A percentile compares a stretch with the other conserved stretches of the same genome.
These are phyloP conservation scores for Resseliella maxima DNA, from an alignment of 2,888 invertebrate species.

Conservation along the genomic window DNA sequence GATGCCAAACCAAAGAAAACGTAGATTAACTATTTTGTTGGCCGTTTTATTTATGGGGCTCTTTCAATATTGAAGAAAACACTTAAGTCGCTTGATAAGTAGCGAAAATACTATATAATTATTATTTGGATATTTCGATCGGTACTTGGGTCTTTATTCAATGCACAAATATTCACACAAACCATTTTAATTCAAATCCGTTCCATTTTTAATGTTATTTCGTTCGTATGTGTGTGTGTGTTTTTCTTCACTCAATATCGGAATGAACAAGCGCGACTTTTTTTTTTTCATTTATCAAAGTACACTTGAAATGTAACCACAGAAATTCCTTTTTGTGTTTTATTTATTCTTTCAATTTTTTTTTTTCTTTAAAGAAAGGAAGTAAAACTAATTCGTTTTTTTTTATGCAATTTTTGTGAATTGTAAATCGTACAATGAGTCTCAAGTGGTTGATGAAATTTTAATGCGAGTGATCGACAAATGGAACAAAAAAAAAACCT, in stretches of 20 bases:
- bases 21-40: constrained; percentile 40
- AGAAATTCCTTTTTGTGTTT: too few relatives aligned
- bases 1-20: neutral
- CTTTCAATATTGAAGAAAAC: constrained; percentile 24
- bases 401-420: too few relatives aligned
- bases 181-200: too few relatives aligned
- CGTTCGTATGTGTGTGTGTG: too few relatives aligned
- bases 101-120: constrained; percentile 54
- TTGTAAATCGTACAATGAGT: constrained; percentile 8
- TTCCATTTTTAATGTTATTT: neutral
- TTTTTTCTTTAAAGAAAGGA: neutral
- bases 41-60: constrained; percentile 34
- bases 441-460: neutral
- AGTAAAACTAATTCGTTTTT: neutral
- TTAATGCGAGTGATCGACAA: neutral
- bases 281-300: neutral
- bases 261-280: neutral
- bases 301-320: constrained; percentile 46
- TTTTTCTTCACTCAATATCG: too few relatives aligned
- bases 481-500: neutral
- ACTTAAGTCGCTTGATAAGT: constrained; percentile 53
- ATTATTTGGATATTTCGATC: constrained; percentile 5
- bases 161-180: constrained; percentile 8
- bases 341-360: neutral
- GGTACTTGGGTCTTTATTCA: neutral